Conservation (phyloP, 2,888 invertebrate genomes). For the Mimachlamys varia region DNA sequence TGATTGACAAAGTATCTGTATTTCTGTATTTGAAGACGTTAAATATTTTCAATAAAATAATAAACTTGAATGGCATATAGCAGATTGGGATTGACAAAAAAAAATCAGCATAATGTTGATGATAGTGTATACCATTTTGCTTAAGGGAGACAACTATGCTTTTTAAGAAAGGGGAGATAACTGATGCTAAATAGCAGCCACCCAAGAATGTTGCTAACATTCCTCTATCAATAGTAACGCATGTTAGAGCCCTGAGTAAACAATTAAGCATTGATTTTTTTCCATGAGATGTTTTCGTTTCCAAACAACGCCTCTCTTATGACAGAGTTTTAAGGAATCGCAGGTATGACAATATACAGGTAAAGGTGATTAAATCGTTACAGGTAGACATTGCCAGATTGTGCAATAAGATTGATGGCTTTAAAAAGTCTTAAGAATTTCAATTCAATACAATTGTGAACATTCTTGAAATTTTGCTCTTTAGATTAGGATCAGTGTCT, state of each 20-base stretch:
- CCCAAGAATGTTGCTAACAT: not conserved
- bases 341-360: not conserved
- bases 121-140: not conserved
- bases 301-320: conserved; percentile 3
- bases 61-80: no score
- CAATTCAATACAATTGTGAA: conserved; percentile 1
- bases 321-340: not conserved
- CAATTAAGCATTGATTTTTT: not conserved
- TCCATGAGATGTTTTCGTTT: not conserved
- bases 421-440: not conserved
- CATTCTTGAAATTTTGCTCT: not conserved
- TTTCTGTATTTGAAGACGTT: not conserved
- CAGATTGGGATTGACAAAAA: no score
- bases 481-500: not conserved
- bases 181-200: not conserved
- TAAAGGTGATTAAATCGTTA: not conserved
- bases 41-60: not conserved
- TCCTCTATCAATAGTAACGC: conserved; percentile 23
- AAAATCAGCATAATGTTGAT: no score
- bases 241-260: not conserved
- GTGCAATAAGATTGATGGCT: not conserved
- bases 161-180: not conserved
- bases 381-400: not conserved
- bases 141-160: not conserved
- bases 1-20: not conserved